Evolutionary conservation across 2,113 vertebrate genomes (phyloP).

Genomic region (Scopus umbretta): DNA sequence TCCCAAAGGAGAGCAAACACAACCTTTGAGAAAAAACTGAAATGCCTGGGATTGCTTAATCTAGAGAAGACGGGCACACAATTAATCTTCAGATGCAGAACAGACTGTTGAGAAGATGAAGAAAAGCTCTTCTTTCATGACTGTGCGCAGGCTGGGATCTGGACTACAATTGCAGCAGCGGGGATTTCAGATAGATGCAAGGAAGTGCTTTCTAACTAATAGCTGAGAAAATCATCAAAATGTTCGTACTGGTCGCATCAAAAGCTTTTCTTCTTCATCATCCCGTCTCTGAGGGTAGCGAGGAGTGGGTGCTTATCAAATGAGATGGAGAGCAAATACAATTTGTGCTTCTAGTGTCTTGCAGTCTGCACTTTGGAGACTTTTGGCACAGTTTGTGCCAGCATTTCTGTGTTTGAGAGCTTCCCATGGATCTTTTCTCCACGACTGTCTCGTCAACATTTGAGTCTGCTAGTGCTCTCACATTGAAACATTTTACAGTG

Average conservation of each 20-base stretch:
- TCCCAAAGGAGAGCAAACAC: background rate
- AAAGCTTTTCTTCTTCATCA: background rate
- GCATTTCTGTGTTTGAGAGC: background rate
- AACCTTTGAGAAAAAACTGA: background rate
- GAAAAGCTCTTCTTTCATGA: background rate
- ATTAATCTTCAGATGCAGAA: background rate
- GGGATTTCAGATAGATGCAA: background rate
- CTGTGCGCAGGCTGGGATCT: background rate
- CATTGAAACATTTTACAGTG: accelerated
- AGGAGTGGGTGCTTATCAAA: background rate
- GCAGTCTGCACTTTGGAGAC: accelerated
- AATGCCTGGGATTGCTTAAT: background rate
- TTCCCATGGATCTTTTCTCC: background rate
- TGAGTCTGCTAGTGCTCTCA: background rate
- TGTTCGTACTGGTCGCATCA: accelerated
- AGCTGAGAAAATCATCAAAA: background rate
- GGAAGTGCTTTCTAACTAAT: background rate
- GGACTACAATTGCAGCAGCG: background rate
- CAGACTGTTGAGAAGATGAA: background rate
- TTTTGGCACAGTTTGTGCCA: background rate
- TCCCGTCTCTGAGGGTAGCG: accelerated
- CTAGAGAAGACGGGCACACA: background rate
- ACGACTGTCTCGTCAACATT: accelerated
- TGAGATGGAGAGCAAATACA: background rate
- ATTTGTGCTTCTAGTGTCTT: accelerated